Conservation (phyloP, 2,888 invertebrate genomes). For the Orthosia gracilis region DNA sequence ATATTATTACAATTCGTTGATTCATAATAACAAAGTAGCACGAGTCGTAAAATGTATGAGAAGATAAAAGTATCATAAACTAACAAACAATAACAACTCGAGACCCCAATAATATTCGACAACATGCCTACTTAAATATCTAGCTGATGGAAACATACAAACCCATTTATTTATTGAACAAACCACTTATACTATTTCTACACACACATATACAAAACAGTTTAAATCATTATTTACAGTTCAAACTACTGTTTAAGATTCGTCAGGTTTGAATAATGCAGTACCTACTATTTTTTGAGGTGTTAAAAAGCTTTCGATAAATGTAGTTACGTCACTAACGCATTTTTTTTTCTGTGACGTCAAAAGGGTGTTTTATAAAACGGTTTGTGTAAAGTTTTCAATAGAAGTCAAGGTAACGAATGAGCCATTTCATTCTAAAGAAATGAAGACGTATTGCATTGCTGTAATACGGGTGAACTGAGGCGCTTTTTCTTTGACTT, state of each 20-base stretch:
- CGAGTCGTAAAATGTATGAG: neutral
- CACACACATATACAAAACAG: neutral
- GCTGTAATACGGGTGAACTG: neutral
- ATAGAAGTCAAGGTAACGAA: slow-evolving; percentile 33
- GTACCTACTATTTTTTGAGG: slow-evolving; percentile 9
- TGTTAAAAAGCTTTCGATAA: slow-evolving; percentile 30
- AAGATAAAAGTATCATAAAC: slow-evolving; percentile 42
- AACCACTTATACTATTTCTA: slow-evolving; percentile 31
- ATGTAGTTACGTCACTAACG: slow-evolving; percentile 26
- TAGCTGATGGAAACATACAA: slow-evolving; percentile 27
- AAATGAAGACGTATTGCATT: slow-evolving; percentile 26
- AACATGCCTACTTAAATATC: slow-evolving; percentile 6
- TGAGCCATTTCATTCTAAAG: slow-evolving; percentile 12
- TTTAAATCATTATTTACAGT: slow-evolving; percentile 31
- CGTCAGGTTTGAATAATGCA: slow-evolving; percentile 19
- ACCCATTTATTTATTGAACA: slow-evolving; percentile 26
- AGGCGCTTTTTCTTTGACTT: neutral
- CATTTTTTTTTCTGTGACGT: slow-evolving; percentile 19
- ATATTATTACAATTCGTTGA: neutral
- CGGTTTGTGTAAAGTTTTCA: slow-evolving; percentile 20
- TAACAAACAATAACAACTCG: slow-evolving; percentile 25
- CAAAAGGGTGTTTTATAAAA: slow-evolving; percentile 28
- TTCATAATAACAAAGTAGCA: neutral
- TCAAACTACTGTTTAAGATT: slow-evolving; percentile 8
- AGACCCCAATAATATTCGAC: slow-evolving; percentile 5